Evolutionary conservation across 1,140 invertebrate genomes (phyloP), one percentile per base, ranked within the genome.

Genomic region (Trichonephila inaurata): DNA sequence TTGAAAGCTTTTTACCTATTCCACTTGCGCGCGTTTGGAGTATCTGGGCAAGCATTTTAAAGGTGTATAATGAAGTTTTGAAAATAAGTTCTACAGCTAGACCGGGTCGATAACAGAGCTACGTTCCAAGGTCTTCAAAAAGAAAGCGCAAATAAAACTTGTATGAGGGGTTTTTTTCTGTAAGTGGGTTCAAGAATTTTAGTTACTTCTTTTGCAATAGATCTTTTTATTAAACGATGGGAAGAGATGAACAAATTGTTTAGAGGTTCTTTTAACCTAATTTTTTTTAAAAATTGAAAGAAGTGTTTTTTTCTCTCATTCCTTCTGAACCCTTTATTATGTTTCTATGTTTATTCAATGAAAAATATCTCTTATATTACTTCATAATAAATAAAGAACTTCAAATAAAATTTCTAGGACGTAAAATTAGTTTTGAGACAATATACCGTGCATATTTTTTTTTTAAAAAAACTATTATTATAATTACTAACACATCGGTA

Each of bases 1-100:
- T 64, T 64, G 86, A 88, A 64, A 88, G 86, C 60, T 62, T 64
- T 88, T 66, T 88, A 88, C 86, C 86, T 88, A 64, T 88, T 88
- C 28, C 60, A 88, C 28, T 64, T 28, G 86, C 86, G 33, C n/a
- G 82, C 82, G 40, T n/a, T 51, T 58, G 82, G 82, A 60, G 82
- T 51, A 58, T 83, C 82, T 60, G 82, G 61, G 86, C 62, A 64
- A 64, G 86, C 60, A 88, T 88, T 88, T 88, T 62, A 88, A 88
- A 66, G 33, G 61, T 64, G 24, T 88, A 64, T 88, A 66, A 62
- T 88, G 86, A 88, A 64, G 60, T 64, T 88, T 64, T 64, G 82
- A 83, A 83, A 83, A 83, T 83, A 60, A 83, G 51, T 83, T 83
- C 82, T 83, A 83, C 51, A 24, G 82, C 51, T 58, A 83, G 51